Base-by-base conservation (phyloP, 1,140 invertebrate genomes). In the Dysdera silvatica region DNA sequence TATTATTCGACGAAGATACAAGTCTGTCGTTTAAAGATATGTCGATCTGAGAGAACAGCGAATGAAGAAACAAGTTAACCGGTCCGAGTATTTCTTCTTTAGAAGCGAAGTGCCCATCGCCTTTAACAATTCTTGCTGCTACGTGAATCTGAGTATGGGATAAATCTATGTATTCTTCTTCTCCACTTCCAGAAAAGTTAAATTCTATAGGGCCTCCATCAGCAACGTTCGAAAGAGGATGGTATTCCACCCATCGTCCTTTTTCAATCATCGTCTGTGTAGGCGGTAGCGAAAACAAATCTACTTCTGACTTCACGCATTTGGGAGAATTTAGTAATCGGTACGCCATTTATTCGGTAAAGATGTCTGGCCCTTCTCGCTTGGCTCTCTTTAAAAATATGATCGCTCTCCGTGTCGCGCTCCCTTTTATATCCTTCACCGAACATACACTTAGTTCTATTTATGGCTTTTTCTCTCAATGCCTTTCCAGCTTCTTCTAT, bases 121-220 rank as follows among this genome's bases (percentile, higher is more conserved):
- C 37, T 60, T 49, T 60, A 24, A 53, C n/a, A 53, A 53, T 33
- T 48, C 45, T 59, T 35, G 47, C 57, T 49, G 33, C 49, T 2
- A 59, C 32, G 23, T 49, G 26, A 26, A 59, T 29, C 23, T 52
- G 33, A 12, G 37, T 52, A n/a, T 53, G 6, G 4, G n/a, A 16
- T 10, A 53, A 23, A 33, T 53, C 32, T 8, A 53, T 18, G 24
- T 47, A 61, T n/a, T n/a, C n/a, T 32, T 52, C 33, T 29, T 61
- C 58, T 6, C 58, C 48, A 18, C 31, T 37, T 5, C 47, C 23
- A 0, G 33, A 40, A n/a, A 52, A 14, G 43, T 33, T 3, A 31
- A 61, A 61, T 52, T 61, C 33, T 5, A 61, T 32, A 16, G 58
- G 58, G 4, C 47, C 48, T 6, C 58, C 35, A 52, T 61, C 47